Evolutionary conservation across 2,797 vertebrate species (phyloP).

Genomic region (Notamacropus eugenii): DNA sequence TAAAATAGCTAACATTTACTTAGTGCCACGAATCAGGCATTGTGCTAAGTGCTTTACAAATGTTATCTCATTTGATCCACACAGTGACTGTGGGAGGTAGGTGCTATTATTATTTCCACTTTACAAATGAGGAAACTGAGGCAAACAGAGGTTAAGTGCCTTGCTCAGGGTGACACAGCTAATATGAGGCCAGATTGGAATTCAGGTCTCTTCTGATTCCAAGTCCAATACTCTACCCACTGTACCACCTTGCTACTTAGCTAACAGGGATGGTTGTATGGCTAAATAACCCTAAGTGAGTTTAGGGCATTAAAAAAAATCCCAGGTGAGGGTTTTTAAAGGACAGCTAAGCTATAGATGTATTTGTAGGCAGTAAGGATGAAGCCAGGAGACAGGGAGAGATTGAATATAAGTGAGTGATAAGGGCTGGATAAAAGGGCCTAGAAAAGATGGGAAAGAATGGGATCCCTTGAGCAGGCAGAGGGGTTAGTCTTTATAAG

Average conservation of each 20-base stretch:
- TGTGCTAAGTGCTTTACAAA: not conserved
- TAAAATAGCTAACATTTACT: not conserved
- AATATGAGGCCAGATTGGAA: no score
- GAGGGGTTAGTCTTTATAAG: not conserved
- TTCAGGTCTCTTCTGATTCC: not conserved
- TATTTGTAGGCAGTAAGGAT: not conserved
- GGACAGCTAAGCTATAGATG: not conserved
- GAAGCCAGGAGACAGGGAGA: not conserved
- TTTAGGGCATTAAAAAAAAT: not conserved
- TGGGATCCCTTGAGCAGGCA: not conserved
- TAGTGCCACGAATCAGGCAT: not conserved
- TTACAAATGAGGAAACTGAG: not conserved
- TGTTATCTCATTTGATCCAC: not conserved
- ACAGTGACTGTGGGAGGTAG: not conserved
- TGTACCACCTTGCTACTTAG: not conserved
- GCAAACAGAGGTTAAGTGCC: not conserved
- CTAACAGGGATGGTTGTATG: not conserved
- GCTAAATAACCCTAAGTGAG: not conserved
- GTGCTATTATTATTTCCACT: not conserved
- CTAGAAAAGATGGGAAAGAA: no score
- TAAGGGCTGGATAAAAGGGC: not conserved
- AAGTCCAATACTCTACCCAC: not conserved
- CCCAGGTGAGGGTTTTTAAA: not conserved
- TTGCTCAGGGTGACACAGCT: not conserved
- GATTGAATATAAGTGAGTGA: not conserved